phyloP scores from a whole-genome alignment of 1,140 invertebrate genomes.

The Homalodisca vitripennis region DNA sequence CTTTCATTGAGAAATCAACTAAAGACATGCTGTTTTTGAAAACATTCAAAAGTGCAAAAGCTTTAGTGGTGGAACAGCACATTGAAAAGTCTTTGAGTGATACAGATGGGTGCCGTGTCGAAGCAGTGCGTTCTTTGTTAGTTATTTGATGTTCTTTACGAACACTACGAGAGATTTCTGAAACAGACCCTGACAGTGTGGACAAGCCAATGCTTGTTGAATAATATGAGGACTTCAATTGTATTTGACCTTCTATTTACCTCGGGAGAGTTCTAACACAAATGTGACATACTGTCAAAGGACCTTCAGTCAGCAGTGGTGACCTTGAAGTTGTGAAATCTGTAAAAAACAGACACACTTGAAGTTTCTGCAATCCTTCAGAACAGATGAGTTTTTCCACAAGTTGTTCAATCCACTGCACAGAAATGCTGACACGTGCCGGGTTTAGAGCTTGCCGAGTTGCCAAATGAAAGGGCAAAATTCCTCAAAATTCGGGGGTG shows the following conservation, averaged over 20 bases:
- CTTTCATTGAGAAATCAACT: conserved; percentile 24
- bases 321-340: neutral
- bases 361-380: conserved; percentile 23
- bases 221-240: neutral
- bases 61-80: conserved; percentile 13
- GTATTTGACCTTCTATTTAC: conserved; percentile 17
- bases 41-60: conserved; percentile 20
- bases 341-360: neutral
- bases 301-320: conserved; percentile 14
- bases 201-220: conserved; percentile 9
- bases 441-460: too few species aligned
- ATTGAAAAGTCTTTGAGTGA: conserved; percentile 21
- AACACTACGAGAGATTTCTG: conserved; percentile 18
- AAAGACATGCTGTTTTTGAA: conserved; percentile 24
- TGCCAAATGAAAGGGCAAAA: too few species aligned
- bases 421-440: too few species aligned
- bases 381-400: conserved; percentile 11
- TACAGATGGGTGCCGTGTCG: neutral
- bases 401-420: conserved; percentile 24
- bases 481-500: neutral
- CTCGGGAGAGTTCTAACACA: conserved; percentile 22
- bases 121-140: too few species aligned
- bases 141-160: neutral
- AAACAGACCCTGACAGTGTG: conserved; percentile 20
- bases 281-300: conserved; percentile 26